phyloP scores from a whole-genome alignment of 2,113 vertebrate species.

The Poecilia latipinna region DNA sequence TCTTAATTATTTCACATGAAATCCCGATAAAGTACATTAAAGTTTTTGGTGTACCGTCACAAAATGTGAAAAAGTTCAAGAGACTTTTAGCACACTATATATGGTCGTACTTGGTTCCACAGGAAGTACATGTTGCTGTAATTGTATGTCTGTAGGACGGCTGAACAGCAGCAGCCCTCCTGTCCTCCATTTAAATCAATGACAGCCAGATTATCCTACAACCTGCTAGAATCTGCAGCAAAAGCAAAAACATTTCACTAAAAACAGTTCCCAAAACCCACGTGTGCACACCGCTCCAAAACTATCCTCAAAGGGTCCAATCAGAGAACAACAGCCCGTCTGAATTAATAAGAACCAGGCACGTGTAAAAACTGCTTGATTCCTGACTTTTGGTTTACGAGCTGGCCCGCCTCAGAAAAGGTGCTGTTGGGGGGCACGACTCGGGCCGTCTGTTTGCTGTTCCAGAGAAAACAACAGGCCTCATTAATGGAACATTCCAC shows the following conservation, averaged over 20 bases:
- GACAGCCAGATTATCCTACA: conserved; percentile 39
- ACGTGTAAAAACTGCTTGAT: conserved; percentile 21
- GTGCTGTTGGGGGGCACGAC: conserved; percentile 13
- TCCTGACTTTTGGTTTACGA: conserved; percentile 34
- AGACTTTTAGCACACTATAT: neutral
- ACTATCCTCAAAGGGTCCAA: conserved; percentile 10
- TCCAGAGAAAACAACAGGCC: conserved; percentile 44
- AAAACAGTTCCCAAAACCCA: conserved; percentile 10
- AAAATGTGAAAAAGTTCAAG: neutral
- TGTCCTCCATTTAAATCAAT: conserved; percentile 54
- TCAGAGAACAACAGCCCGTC: conserved; percentile 24
- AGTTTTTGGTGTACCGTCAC: neutral
- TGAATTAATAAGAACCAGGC: conserved; percentile 9
- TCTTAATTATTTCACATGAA: neutral
- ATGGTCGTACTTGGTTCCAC: neutral
- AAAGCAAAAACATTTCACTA: conserved; percentile 47
- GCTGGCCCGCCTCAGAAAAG: conserved; percentile 27
- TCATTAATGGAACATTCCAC: conserved; percentile 68
- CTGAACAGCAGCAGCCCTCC: conserved; percentile 43
- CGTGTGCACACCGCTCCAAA: conserved; percentile 6
- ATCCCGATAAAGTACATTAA: neutral
- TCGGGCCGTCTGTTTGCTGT: conserved; percentile 45
- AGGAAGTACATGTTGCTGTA: conserved; percentile 24
- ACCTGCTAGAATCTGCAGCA: conserved; percentile 45
- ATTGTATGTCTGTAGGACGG: conserved; percentile 58